Base-by-base conservation (phyloP, 2,797 vertebrate species). In the Iguana delicatissima region DNA sequence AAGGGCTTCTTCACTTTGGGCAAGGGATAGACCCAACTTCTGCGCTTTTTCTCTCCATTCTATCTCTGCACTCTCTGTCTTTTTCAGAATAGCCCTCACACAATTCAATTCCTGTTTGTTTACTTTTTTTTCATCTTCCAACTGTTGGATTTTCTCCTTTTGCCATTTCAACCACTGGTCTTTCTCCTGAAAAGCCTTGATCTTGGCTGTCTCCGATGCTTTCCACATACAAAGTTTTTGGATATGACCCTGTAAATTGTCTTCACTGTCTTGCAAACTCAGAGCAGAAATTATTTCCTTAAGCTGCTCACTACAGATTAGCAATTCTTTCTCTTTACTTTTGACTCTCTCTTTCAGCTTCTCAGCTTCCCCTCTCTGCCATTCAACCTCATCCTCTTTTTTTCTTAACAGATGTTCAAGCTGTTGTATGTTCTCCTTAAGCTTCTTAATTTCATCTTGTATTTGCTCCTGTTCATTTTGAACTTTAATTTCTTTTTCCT, bases 11-110 rank as follows among this genome's bases (percentile, higher is more conserved):
- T 96, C 95, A 91, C 95, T 97, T 82, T 95, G 90, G 42, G 89
- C 86, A 24, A 97, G 93, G 32, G 95, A 95, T 88, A 91, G 76
- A 0, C 89, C 95, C 92, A 97, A 80, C 26, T 91, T 91, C 72
- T 93, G 95, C 26, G 95, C 95, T 62, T 96, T 97, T 91, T 98
- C 97, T 76, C 95, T 97, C 96, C 97, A 98, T 87, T 97, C 94
- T 1, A 98, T 96, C 95, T 98, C 94, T 87, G 95, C 93, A 1
- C 97, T 97, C 96, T 98, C 98, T 0, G 97, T 98, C 74, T 90
- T 95, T 89, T 98, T 97, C 94, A 98, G 95, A 77, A 97, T 95
- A 57, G 84, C 89, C 89, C 91, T 86, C 14, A 96, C 84, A 32
- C 1, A 35, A 76, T 96, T 92, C 80, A 97, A 0, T 46, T 96